Conservation (phyloP, 2,113 vertebrate species). For the Megaleporinus macrocephalus region DNA sequence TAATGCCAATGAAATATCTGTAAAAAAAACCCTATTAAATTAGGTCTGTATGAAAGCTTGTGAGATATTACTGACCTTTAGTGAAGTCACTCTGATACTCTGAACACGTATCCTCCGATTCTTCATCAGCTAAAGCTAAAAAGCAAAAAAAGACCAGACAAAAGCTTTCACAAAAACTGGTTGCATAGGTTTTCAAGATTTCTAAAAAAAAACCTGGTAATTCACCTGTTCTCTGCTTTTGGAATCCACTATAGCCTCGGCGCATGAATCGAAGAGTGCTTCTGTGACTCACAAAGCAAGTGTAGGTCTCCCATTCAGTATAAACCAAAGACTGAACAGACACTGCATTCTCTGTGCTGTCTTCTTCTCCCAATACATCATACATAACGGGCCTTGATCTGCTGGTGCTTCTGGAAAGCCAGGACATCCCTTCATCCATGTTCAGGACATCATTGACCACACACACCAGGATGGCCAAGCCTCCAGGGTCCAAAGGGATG, state of each 20-base stretch:
- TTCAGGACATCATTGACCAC: slow-evolving; percentile 72
- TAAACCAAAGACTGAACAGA: slow-evolving; percentile 70
- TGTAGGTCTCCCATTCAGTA: slow-evolving; percentile 70
- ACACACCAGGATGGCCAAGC: slow-evolving; percentile 77
- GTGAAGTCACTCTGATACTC: slow-evolving; percentile 36
- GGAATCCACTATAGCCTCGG: slow-evolving; percentile 40
- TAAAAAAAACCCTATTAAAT: too few species aligned
- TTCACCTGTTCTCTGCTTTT: slow-evolving; percentile 56
- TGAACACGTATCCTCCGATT: slow-evolving; percentile 40
- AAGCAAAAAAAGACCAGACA: neutral
- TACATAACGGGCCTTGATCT: slow-evolving; percentile 27
- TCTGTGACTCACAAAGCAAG: slow-evolving; percentile 70
- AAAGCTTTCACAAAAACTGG: neutral
- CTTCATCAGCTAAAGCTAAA: slow-evolving; percentile 50
- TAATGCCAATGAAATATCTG: too few species aligned
- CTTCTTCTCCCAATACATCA: slow-evolving; percentile 56
- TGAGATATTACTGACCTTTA: slow-evolving; percentile 41
- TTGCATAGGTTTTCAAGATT: neutral
- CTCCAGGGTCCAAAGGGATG: slow-evolving; percentile 66
- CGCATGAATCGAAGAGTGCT: slow-evolving; percentile 49
- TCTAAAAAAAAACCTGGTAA: neutral
- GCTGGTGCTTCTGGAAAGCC: slow-evolving; percentile 61
- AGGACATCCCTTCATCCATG: slow-evolving; percentile 68
- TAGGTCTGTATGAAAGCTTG: neutral
- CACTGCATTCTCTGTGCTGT: slow-evolving; percentile 40